Percentiles rank a stretch among this genome's conserved stretches.
Conservation (phyloP, 2,113 vertebrate species). For the Mugil cephalus region DNA sequence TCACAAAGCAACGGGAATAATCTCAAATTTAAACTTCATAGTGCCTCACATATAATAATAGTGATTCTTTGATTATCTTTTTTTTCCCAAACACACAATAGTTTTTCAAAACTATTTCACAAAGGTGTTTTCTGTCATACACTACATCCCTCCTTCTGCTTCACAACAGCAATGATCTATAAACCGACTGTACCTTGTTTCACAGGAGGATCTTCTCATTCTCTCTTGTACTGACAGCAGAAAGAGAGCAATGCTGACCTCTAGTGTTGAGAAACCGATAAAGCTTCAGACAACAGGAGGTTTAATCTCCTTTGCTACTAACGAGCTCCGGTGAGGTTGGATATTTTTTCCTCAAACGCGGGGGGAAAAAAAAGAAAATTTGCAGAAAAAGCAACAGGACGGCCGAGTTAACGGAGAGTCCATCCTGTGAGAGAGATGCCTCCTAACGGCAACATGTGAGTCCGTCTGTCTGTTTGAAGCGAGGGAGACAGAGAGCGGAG, state of each 20-base stretch:
- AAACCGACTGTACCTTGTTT: not conserved
- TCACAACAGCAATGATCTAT: not conserved
- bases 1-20: not conserved
- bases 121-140: too few relatives aligned
- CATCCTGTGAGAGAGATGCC: conserved; percentile 9
- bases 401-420: conserved; percentile 2
- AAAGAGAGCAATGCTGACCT: conserved; percentile 38
- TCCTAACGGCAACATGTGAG: conserved; percentile 10
- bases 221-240: not conserved
- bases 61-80: not conserved
- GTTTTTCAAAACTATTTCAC: too few relatives aligned
- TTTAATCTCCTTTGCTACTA: not conserved
- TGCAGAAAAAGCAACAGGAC: conserved; percentile 14
- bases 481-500: conserved; percentile 10
- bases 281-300: not conserved
- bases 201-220: not conserved
- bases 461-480: conserved; percentile 29
- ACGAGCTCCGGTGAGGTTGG: not conserved
- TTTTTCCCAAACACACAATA: conserved; percentile 4
- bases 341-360: not conserved
- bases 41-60: not conserved
- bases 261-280: conserved; percentile 50
- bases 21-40: not conserved
- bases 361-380: not conserved
- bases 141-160: too few relatives aligned